Conservation (phyloP, 2,113 vertebrate species). For the Syrrhaptes paradoxus region DNA sequence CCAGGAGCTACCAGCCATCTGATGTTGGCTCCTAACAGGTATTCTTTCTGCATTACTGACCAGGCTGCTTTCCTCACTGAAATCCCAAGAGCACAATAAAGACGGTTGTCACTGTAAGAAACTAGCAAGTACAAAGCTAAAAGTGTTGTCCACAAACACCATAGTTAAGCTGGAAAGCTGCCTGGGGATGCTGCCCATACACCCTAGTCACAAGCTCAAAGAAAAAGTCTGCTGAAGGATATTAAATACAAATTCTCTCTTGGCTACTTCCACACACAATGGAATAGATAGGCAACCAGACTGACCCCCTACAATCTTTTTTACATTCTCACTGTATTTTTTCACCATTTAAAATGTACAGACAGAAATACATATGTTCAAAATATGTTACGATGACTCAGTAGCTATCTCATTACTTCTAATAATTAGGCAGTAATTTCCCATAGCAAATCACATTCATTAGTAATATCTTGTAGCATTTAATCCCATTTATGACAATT, state of each 20-base stretch:
- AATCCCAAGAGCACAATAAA: background rate
- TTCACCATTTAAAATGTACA: background rate
- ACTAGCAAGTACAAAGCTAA: background rate
- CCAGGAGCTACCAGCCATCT: background rate
- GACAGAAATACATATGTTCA: background rate
- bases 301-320: background rate
- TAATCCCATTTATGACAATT: conserved; percentile 5
- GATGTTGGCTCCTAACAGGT: background rate
- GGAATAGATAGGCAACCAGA: background rate
- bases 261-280: background rate
- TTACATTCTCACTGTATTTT: background rate
- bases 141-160: background rate
- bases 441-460: background rate
- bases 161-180: background rate
- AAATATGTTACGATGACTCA: background rate
- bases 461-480: background rate
- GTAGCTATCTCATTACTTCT: background rate
- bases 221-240: background rate
- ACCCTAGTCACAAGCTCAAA: background rate
- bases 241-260: background rate
- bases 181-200: background rate
- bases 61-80: background rate
- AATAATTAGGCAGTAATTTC: conserved; percentile 7
- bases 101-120: background rate
- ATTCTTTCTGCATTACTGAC: background rate